Percentiles rank a stretch among this genome's conserved stretches.
These are phyloP conservation scores for Vidua chalybeata DNA, from an alignment of 2,113 vertebrate species.

Conservation along the genomic window DNA sequence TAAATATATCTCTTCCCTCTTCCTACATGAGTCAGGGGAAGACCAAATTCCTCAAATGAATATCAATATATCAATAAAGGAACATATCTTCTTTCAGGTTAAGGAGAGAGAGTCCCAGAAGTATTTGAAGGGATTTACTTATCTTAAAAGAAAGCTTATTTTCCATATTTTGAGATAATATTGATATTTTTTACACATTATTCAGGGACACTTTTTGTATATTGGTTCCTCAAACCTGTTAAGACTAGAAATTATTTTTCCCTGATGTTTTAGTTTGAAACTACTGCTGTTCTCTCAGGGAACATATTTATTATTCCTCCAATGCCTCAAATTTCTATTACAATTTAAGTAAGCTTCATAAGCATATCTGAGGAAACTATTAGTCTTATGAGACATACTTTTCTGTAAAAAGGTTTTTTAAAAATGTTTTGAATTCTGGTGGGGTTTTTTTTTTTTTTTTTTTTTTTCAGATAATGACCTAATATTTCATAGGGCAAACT, in stretches of 20 bases:
- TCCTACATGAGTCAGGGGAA: accelerated
- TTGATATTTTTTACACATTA: background rate
- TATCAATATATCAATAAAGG: background rate
- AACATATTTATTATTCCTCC: background rate
- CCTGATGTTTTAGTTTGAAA: background rate
- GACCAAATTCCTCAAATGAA: background rate
- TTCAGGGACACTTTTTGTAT: background rate
- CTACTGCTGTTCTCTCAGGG: background rate
- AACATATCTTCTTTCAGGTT: background rate
- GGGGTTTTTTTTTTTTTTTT: background rate
- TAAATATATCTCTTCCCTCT: background rate
- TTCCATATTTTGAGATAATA: background rate
- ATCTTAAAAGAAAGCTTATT: background rate
- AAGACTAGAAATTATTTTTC: background rate
- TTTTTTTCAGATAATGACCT: background rate
- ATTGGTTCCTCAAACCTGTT: background rate
- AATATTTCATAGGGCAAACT: background rate
- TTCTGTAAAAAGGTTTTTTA: background rate
- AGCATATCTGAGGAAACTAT: background rate
- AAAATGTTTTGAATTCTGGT: background rate
- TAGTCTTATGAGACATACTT: background rate
- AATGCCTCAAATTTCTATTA: background rate
- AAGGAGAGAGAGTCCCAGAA: background rate
- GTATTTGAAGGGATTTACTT: background rate
- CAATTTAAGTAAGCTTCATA: background rate